Conservation (phyloP, 2,113 vertebrate genomes). For the Choloepus hoffmanni region DNA sequence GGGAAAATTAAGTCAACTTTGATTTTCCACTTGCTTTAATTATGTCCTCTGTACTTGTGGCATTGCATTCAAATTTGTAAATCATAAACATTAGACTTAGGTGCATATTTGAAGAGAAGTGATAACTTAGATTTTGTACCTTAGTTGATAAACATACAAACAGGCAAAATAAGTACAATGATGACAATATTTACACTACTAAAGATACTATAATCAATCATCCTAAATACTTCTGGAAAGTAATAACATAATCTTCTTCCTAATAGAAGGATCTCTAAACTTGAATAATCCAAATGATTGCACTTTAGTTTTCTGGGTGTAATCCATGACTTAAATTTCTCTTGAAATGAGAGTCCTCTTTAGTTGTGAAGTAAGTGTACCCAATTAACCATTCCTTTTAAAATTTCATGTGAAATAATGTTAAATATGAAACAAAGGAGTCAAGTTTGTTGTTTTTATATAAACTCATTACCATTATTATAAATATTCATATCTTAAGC, state of each 20-base stretch:
- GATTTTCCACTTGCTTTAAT: slow-evolving; percentile 64
- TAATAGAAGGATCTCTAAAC: not conserved
- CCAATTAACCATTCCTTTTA: not conserved
- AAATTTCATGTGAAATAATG: not conserved
- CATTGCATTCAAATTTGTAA: slow-evolving; percentile 51
- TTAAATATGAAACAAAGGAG: not conserved
- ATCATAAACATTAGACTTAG: not conserved
- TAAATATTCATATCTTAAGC: not conserved
- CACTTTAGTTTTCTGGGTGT: not conserved
- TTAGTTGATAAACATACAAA: slow-evolving; percentile 24
- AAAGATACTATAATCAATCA: slow-evolving; percentile 4
- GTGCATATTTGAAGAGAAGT: not conserved
- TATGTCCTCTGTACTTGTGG: slow-evolving; percentile 17
- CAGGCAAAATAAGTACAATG: not conserved
- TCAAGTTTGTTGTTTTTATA: not conserved
- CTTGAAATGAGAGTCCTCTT: not conserved
- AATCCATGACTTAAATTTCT: not conserved
- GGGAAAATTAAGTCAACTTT: slow-evolving; percentile 62
- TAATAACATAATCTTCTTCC: not conserved
- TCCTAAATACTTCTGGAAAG: not conserved
- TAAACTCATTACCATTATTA: not conserved
- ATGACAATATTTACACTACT: slow-evolving; percentile 19
- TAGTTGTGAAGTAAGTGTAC: not conserved
- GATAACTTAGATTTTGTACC: not conserved
- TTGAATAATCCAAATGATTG: not conserved